Conservation (phyloP, 2,797 vertebrate species). For the Selene dorsalis region DNA sequence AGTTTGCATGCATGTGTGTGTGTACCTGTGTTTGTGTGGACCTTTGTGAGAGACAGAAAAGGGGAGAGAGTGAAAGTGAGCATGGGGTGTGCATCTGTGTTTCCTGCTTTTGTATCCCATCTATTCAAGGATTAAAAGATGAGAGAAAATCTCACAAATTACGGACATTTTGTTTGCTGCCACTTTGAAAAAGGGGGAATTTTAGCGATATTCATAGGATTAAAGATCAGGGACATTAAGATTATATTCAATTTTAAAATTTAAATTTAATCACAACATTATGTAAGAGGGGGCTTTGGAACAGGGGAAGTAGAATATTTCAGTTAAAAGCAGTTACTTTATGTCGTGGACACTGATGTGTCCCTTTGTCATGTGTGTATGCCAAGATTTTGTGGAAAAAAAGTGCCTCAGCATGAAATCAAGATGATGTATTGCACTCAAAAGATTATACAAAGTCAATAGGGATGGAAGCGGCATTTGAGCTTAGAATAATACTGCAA, state of each 20-base stretch:
- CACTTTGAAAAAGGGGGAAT: constrained; percentile 21
- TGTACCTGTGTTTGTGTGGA: constrained; percentile 30
- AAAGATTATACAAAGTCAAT: constrained; percentile 48
- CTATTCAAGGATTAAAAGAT: constrained; percentile 62
- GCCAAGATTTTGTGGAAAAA: constrained; percentile 1
- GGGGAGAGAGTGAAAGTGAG: constrained; percentile 44
- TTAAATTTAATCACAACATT: constrained; percentile 30
- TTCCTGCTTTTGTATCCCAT: constrained; percentile 49
- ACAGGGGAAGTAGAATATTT: not conserved
- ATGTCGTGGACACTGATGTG: not conserved
- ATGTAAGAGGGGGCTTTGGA: constrained; percentile 25
- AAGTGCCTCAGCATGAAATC: constrained; percentile 12
- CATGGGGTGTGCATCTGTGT: constrained; percentile 47
- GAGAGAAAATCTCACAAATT: constrained; percentile 41
- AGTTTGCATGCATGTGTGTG: constrained; percentile 43
- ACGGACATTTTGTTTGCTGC: constrained; percentile 27
- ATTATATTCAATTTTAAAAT: constrained; percentile 25
- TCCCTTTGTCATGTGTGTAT: not conserved
- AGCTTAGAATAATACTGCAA: constrained; percentile 37
- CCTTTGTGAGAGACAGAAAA: constrained; percentile 37
- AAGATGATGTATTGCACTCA: constrained; percentile 39
- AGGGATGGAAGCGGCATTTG: constrained; percentile 21
- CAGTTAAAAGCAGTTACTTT: constrained; percentile 14
- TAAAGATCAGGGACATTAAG: constrained; percentile 48
- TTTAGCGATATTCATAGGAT: constrained; percentile 33